Conservation (phyloP, 2,113 vertebrate genomes). For the Nesogale talazaci region DNA sequence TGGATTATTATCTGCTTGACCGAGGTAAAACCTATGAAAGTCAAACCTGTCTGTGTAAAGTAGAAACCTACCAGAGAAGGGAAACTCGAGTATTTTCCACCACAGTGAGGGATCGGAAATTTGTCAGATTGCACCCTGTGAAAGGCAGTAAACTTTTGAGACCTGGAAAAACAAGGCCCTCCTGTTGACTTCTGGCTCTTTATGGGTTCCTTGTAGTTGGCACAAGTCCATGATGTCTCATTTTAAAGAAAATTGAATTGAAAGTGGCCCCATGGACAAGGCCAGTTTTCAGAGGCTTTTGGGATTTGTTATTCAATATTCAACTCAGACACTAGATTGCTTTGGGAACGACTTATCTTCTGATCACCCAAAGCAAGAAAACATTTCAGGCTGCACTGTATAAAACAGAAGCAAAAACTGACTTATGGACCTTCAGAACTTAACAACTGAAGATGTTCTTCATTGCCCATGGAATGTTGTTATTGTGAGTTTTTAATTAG, state of each 20-base stretch:
- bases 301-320: conserved; percentile 25
- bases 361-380: conserved; percentile 58
- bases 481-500: not conserved
- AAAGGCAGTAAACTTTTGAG: not conserved
- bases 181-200: not conserved
- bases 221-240: not conserved
- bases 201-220: not conserved
- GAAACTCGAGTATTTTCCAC: not conserved
- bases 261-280: not conserved
- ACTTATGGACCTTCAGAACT: conserved; percentile 13
- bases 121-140: not conserved
- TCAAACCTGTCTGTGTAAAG: not conserved
- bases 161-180: not conserved
- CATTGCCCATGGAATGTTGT: not conserved
- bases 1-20: not conserved
- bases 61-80: not conserved
- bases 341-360: conserved; percentile 51
- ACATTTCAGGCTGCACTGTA: not conserved
- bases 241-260: not conserved
- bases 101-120: not conserved
- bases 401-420: not conserved
- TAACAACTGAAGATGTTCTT: not conserved
- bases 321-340: not conserved
- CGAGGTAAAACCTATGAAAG: not conserved
- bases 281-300: not conserved